phyloP scores from a whole-genome alignment of 2,888 invertebrate species.

The Cheilosia impressa region DNA sequence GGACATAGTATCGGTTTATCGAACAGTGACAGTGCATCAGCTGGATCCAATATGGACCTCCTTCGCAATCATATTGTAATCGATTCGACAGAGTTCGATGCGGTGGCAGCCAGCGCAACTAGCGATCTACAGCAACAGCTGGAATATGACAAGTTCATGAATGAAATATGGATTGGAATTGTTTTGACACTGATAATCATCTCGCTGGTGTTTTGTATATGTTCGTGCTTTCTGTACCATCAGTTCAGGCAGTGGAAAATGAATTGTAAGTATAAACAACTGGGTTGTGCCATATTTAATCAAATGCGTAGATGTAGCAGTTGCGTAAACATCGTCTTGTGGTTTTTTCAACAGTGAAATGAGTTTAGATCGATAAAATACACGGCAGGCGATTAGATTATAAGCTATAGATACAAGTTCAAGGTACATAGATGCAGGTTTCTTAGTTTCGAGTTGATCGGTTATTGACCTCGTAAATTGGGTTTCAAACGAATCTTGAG shows the following conservation, averaged over 20 bases:
- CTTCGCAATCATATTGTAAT: constrained; percentile 80
- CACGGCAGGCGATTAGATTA: background rate
- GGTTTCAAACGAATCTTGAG: too few relatives aligned
- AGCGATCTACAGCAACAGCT: constrained; percentile 81
- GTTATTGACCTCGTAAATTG: constrained; percentile 40
- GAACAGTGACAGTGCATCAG: constrained; percentile 28
- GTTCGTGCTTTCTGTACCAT: constrained; percentile 87
- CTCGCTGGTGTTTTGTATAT: constrained; percentile 87
- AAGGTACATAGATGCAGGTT: constrained; percentile 29
- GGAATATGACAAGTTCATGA: constrained; percentile 86
- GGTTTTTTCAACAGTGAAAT: background rate
- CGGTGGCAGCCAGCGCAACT: constrained; percentile 76
- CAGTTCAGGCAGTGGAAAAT: constrained; percentile 87
- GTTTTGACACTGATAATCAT: constrained; percentile 86
- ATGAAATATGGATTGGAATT: constrained; percentile 87
- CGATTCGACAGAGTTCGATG: constrained; percentile 78
- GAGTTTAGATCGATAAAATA: background rate
- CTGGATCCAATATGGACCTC: constrained; percentile 77
- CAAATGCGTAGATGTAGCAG: constrained; percentile 17
- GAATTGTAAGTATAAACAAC: constrained; percentile 84
- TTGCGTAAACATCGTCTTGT: constrained; percentile 15
- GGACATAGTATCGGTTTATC: constrained; percentile 35
- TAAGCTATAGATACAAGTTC: constrained; percentile 45
- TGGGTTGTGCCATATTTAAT: background rate
- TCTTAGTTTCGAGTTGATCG: constrained; percentile 11